Evolutionary conservation across 2,888 invertebrate species (phyloP), one percentile per base, ranked within the genome.

Genomic region (Eudemis profundana): DNA sequence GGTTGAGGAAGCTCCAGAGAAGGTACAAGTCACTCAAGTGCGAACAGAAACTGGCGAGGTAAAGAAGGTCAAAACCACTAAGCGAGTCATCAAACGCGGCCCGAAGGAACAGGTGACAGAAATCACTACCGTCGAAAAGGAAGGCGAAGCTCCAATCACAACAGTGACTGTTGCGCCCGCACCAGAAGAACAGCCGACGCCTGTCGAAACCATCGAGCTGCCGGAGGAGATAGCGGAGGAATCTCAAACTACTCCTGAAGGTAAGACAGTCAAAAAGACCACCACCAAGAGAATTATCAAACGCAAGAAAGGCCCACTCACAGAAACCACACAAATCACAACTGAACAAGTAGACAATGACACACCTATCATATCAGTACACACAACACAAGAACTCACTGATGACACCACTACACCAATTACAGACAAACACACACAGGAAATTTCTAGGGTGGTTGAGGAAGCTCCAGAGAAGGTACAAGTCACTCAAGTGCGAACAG

Each of bases 401-500:
- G 38, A 53, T 5, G 53, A 53, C 5, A 38, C 38, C 3, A 7
- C 7, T 0, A 14, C 21, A 38, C 53, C 38, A 1, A 14, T 53
- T 0, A 12, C 12, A 3, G 10, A 17, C 10, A 17, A 8, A 12
- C 10, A 42, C 7, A 12, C 0, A 10, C 17, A 0, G 0, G 42
- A 42, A 2, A 42, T 1, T 0, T 17, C 42, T 3, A 42, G 3
- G 8, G 12, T 19, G 0, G 42, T 42, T 2, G 42, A 42, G 4
- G 42, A 42, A 42, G 42, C 42, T 17, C 42, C 42, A 0, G 42
- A 19, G 12, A 19, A 42, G 1, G 42, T 42, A 3, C 10, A 42
- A 15, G 70, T 70, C 0, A 67, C 85, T 4, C 84, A 88, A 72
- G 83, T 86, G 12, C 75, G 78, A 8, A 85, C 87, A 1, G 69